Base-by-base conservation (phyloP, 2,113 vertebrate genomes). In the Stegastes partitus region DNA sequence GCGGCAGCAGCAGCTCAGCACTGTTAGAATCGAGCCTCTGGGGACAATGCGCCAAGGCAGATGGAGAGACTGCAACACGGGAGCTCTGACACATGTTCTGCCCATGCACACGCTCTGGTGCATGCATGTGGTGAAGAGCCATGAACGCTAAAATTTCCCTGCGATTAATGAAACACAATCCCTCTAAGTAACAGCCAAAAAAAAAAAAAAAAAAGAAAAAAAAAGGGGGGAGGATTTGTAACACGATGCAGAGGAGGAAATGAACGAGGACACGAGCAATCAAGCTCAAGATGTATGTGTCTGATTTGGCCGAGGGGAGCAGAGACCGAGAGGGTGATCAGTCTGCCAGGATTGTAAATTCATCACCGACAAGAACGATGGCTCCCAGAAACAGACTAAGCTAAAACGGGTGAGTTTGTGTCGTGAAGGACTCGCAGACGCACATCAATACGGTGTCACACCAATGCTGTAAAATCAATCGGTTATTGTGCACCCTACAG, bases 11-110 rank as follows among this genome's bases (percentile, higher is more conserved):
- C 77, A 50, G 34, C 45, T 23, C 62, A 61, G 71, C 78, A 64
- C 8, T 2, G 28, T 59, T 74, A 62, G 72, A 74, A 65, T 79
- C 70, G 16, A 77, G 66, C 74, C 78, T 79, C 76, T 39, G 31
- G 83, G 85, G 81, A 87, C 79, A 68, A 89, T 82, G 86, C 84
- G 39, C 67, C 74, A 87, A 68, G 49, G 62, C 75, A 79, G 69
- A 88, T 16, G 44, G 73, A 82, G 22, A 77, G 62, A 68, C 62
- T 68, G 84, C 84, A 86, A 84, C 67, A 23, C 59, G 1, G 15
- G 45, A 71, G 61, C 39, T 34, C 34, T 19, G 34, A 74, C 78
- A 79, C 71, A 68, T 81, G 80, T 45, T 68, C 25, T 58, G 19
- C 55, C 23, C 7, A 63, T 56, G 42, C 45, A 67, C 5, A 18